These are phyloP conservation scores for Phalacrocorax carbo DNA, from an alignment of 2,113 vertebrate species.

Conservation along the genomic window DNA sequence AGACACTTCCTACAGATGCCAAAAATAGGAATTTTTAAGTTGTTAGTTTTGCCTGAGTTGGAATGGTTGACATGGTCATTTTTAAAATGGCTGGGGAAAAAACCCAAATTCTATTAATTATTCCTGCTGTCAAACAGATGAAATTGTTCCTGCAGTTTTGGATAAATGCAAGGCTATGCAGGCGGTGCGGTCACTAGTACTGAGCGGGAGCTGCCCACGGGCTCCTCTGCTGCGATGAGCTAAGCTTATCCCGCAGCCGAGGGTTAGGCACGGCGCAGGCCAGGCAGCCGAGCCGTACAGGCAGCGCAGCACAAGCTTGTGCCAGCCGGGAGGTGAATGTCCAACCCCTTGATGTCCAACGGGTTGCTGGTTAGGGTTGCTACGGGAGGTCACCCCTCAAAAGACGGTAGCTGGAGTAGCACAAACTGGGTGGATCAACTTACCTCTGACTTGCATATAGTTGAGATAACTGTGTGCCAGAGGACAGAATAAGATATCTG, in stretches of 20 bases:
- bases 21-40: neutral
- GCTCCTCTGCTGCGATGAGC: accelerated
- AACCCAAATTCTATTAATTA: neutral
- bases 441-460: neutral
- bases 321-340: no score
- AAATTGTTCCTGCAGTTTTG: neutral
- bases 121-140: neutral
- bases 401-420: neutral
- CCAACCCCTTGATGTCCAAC: neutral
- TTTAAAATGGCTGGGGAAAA: neutral
- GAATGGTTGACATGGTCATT: neutral
- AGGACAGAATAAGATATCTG: neutral
- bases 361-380: neutral
- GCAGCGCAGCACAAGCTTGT: neutral
- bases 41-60: neutral
- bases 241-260: neutral
- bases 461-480: neutral
- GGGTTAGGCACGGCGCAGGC: neutral
- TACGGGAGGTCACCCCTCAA: neutral
- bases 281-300: accelerated
- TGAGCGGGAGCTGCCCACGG: neutral
- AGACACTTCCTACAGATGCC: neutral
- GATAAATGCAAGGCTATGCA: neutral
- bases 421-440: neutral
- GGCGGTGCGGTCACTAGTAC: no score